Evolutionary conservation across 1,140 invertebrate genomes (phyloP), one percentile per base, ranked within the genome.

Genomic region (Xylocopa sonorina): DNA sequence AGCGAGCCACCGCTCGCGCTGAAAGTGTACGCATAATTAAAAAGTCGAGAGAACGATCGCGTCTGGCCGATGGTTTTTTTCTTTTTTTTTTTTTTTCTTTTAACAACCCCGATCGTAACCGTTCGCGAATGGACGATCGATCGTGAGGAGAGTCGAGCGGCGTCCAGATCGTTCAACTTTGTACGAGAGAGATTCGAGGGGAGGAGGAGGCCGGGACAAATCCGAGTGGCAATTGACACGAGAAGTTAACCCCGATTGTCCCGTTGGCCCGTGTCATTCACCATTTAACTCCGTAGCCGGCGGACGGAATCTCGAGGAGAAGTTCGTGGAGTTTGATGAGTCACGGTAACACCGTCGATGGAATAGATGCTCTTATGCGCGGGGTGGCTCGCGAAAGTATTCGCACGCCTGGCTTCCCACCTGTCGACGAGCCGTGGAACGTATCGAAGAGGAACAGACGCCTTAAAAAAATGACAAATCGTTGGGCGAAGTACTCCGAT

Each of bases 141-240:
- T 55, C 21, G 51, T 69, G 48, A 69, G 55, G 67, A 55, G n/a
- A 69, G 68, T 27, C n/a, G 68, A 24, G 12, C 43, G 48, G 53
- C n/a, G 66, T 41, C n/a, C 50, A 29, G 41, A 57, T 24, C 55
- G 50, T 21, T 51, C 55, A 50, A 43, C 43, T 68, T 60, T 21
- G 34, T n/a, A n/a, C 18, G 5, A 27, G 66, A 16, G 75, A 71
- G 62, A 71, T 71, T 78, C 41, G 64, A 53, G 29, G 53, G 27
- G n/a, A 21, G 62, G n/a, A n/a, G 29, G 27, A 21, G 62, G 32
- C 73, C 29, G n/a, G 63, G 53, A 71, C 77, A 62, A 85, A 86
- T 81, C 83, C 76, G 81, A 82, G 81, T 64, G 57, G 76, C 89
- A 90, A 91, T 90, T 91, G 90, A 90, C 90, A 91, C 85, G 81